Evolutionary conservation across 1,140 invertebrate genomes (phyloP).

Genomic region (Zaprionus tsacasi): DNA sequence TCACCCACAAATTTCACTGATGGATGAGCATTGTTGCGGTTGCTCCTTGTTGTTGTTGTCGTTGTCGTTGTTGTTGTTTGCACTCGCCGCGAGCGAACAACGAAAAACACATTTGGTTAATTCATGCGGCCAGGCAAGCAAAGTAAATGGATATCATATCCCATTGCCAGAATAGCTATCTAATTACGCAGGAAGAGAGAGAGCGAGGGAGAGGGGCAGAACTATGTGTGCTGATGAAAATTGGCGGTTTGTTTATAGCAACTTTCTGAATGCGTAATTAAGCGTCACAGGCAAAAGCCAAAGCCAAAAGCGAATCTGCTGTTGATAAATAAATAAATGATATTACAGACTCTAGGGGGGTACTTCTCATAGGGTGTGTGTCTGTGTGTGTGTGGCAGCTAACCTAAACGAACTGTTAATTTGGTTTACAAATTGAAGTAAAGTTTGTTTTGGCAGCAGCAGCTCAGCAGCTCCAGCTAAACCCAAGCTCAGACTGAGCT

Average conservation of each 20-base stretch:
- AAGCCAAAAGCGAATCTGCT: not conserved
- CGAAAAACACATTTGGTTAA: constrained; percentile 43
- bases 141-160: constrained; percentile 27
- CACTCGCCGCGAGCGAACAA: constrained; percentile 6
- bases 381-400: not conserved
- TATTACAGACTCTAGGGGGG: not conserved
- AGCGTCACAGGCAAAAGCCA: not conserved
- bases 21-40: constrained; percentile 16
- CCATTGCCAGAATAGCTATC: constrained; percentile 5
- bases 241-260: constrained; percentile 16
- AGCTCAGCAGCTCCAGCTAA: not conserved
- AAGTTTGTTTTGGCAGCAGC: not conserved
- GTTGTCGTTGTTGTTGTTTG: not conserved
- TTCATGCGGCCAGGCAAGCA: constrained; percentile 24
- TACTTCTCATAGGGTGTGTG: not conserved
- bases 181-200: not conserved
- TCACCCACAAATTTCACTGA: not conserved
- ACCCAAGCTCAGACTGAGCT: not conserved
- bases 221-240: constrained; percentile 3
- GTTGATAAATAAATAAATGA: constrained; percentile 5
- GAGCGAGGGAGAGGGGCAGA: not conserved
- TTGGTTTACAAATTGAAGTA: not conserved
- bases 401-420: not conserved
- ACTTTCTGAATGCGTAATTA: constrained; percentile 15
- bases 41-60: constrained; percentile 3